phyloP scores from a whole-genome alignment of 2,888 invertebrate species.

The Chalcis sispes region DNA sequence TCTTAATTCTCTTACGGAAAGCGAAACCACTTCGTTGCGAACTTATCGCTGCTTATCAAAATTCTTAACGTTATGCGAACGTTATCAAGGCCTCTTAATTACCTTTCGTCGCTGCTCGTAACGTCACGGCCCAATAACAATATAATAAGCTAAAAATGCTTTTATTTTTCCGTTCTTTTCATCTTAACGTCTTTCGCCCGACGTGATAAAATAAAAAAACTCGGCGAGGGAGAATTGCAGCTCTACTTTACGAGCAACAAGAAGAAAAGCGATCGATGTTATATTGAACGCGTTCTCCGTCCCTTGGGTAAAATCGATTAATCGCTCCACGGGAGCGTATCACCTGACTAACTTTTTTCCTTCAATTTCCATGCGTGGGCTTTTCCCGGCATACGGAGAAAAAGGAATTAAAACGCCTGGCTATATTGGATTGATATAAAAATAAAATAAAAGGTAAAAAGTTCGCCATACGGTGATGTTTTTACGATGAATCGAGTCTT shows the following conservation, averaged over 20 bases:
- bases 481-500: background rate
- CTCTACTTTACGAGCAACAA: background rate
- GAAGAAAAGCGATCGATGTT: constrained; percentile 12
- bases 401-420: background rate
- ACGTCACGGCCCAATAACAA: constrained; percentile 1
- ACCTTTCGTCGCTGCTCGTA: constrained; percentile 19
- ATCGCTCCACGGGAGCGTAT: constrained; percentile 20
- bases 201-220: too few species aligned
- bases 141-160: background rate
- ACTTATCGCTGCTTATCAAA: constrained; percentile 23
- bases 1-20: too few species aligned
- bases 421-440: background rate
- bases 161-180: background rate
- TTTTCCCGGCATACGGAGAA: background rate
- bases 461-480: background rate
- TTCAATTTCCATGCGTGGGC: background rate
- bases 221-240: background rate
- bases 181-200: too few species aligned
- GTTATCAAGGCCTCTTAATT: constrained; percentile 23
- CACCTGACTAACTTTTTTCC: background rate
- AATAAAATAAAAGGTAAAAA: background rate
- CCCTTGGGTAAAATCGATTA: constrained; percentile 38
- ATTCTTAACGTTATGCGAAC: background rate
- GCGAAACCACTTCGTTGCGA: background rate
- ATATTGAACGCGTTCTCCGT: constrained; percentile 23